Evolutionary conservation across 2,888 invertebrate species (phyloP).

Genomic region (Stenchaetothrips biformis): DNA sequence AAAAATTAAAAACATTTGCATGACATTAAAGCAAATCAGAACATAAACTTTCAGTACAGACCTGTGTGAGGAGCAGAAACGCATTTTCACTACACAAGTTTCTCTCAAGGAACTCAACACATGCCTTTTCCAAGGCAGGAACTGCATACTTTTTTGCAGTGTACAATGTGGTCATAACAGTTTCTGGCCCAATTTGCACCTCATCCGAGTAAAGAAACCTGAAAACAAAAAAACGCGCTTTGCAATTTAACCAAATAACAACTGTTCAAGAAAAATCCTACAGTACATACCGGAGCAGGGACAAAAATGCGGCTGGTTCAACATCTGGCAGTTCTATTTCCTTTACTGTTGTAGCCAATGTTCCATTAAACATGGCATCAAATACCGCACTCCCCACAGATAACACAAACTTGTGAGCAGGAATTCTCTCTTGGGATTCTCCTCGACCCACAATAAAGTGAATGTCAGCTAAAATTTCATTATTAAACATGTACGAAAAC

Average conservation of each 20-base stretch:
- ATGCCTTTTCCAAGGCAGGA: constrained; percentile 73
- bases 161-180: constrained; percentile 80
- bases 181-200: constrained; percentile 75
- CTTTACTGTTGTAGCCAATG: constrained; percentile 60
- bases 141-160: constrained; percentile 85
- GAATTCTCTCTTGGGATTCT: constrained; percentile 62
- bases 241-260: neutral
- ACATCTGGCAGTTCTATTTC: constrained; percentile 79
- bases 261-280: neutral
- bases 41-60: constrained; percentile 3
- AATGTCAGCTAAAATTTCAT: constrained; percentile 64
- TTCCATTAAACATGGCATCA: constrained; percentile 81
- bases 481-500: constrained; percentile 63
- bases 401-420: constrained; percentile 74
- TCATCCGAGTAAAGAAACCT: constrained; percentile 73
- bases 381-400: constrained; percentile 81
- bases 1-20: neutral
- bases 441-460: constrained; percentile 74
- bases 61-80: constrained; percentile 67
- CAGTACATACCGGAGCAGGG: constrained; percentile 53
- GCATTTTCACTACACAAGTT: constrained; percentile 79
- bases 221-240: constrained; percentile 25
- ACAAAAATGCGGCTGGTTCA: constrained; percentile 74
- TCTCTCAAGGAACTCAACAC: constrained; percentile 66
- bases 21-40: neutral